A percentile compares a stretch with the other conserved stretches of the same genome.
Conservation (phyloP, 2,888 invertebrate genomes). For the Diogma glabrata region DNA sequence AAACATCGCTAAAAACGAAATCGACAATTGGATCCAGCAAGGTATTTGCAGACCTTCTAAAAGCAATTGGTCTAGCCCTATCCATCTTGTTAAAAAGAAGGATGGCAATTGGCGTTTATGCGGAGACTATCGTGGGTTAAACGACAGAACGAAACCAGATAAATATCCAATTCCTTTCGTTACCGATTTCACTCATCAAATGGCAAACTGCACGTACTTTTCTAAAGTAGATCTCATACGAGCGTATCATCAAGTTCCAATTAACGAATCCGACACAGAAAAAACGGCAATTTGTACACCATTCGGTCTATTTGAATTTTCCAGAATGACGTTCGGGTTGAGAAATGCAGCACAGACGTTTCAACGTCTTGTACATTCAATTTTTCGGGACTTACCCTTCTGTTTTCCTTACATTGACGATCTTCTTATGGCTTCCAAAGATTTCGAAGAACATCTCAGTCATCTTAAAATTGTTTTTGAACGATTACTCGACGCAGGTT, state of each 20-base stretch:
- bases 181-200: not conserved
- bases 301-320: conserved; percentile 27
- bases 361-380: conserved; percentile 1
- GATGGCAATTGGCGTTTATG: conserved; percentile 2
- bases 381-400: not conserved
- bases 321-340: conserved; percentile 27
- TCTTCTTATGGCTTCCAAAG: conserved; percentile 2
- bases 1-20: not conserved
- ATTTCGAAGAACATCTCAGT: not conserved
- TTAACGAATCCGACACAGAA: conserved; percentile 22
- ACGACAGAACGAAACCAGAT: not conserved
- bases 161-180: not conserved
- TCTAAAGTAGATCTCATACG: not conserved
- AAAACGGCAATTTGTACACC: conserved; percentile 26
- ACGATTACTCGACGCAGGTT: not conserved
- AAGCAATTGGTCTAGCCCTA: conserved; percentile 6
- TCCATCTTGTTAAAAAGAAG: conserved; percentile 5
- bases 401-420: conserved; percentile 9
- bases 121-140: conserved; percentile 5
- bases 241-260: conserved; percentile 25
- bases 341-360: conserved; percentile 8
- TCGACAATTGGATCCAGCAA: not conserved
- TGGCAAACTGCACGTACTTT: no score
- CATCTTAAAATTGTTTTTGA: conserved; percentile 1
- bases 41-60: conserved; percentile 6